These are phyloP conservation scores for Brachypteracias leptosomus DNA, from an alignment of 2,113 vertebrate genomes.

Conservation along the genomic window DNA sequence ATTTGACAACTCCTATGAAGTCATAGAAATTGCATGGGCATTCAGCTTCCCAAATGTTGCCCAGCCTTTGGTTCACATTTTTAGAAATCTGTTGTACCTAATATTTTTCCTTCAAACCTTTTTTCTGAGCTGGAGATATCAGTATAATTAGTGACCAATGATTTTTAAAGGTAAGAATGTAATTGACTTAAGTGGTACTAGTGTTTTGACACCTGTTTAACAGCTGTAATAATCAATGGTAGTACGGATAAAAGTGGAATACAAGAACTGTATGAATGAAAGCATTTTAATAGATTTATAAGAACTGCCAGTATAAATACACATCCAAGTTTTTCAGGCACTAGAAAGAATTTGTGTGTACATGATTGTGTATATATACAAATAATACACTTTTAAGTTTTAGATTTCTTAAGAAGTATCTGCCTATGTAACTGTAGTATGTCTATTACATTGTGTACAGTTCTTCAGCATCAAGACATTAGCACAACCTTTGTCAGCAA, in stretches of 20 bases:
- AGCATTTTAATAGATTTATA: not conserved
- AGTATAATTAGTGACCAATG: not conserved
- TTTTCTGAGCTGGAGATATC: not conserved
- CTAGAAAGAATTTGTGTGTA: not conserved
- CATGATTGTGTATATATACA: not conserved
- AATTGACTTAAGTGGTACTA: not conserved
- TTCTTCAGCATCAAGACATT: not conserved
- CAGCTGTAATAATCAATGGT: not conserved
- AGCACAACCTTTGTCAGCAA: not conserved
- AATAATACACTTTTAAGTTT: not conserved
- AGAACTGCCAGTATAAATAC: not conserved
- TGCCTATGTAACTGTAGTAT: not conserved
- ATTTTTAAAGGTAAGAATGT: not conserved
- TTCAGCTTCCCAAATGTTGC: not conserved
- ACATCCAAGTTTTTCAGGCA: not conserved
- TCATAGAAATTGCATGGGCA: not conserved
- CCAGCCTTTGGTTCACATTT: not conserved
- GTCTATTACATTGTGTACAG: not conserved
- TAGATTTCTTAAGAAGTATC: not conserved
- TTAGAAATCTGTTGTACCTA: not conserved
- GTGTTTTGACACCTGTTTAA: not conserved
- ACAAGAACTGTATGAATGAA: not conserved
- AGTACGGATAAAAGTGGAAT: not conserved
- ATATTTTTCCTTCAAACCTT: not conserved
- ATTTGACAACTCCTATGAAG: not conserved